Conservation (phyloP, 2,797 vertebrate species). For the Epinephelus malabaricus region DNA sequence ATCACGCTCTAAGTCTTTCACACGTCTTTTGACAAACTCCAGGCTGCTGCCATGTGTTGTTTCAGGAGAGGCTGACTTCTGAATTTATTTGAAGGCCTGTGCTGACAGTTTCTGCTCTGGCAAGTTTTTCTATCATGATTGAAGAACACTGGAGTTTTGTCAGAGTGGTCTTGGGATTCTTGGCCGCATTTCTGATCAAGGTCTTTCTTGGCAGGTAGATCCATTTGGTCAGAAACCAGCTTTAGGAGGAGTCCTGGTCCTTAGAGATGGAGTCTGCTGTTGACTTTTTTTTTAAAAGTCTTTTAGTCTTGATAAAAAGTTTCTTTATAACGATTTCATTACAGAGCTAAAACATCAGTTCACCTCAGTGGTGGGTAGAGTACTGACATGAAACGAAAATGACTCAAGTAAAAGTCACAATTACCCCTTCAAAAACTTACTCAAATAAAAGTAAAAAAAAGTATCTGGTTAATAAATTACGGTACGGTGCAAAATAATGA, state of each 20-base stretch:
- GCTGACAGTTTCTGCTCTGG: conserved; percentile 27
- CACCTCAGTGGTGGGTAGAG: too few relatives aligned
- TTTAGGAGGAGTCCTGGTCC: conserved; percentile 1
- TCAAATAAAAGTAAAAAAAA: too few relatives aligned
- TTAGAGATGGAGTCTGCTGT: background rate
- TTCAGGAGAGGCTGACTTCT: conserved; percentile 22
- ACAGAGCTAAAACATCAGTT: too few relatives aligned
- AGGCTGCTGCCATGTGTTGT: conserved; percentile 1
- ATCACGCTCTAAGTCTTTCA: conserved; percentile 11
- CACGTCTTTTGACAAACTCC: conserved; percentile 22
- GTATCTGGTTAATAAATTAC: too few relatives aligned
- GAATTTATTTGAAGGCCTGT: conserved; percentile 1
- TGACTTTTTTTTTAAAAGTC: background rate
- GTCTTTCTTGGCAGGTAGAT: conserved; percentile 34
- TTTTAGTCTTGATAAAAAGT: background rate
- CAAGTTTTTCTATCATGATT: conserved; percentile 24
- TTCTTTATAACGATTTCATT: background rate
- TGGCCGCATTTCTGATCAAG: conserved; percentile 17
- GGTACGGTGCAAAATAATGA: too few relatives aligned
- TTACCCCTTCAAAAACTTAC: too few relatives aligned
- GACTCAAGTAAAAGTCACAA: too few relatives aligned
- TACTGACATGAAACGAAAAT: too few relatives aligned
- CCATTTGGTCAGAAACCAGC: conserved; percentile 1
- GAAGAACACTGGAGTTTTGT: conserved; percentile 26
- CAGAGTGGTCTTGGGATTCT: conserved; percentile 21